phyloP scores from a whole-genome alignment of 2,113 vertebrate species.

The Malurus melanocephalus region DNA sequence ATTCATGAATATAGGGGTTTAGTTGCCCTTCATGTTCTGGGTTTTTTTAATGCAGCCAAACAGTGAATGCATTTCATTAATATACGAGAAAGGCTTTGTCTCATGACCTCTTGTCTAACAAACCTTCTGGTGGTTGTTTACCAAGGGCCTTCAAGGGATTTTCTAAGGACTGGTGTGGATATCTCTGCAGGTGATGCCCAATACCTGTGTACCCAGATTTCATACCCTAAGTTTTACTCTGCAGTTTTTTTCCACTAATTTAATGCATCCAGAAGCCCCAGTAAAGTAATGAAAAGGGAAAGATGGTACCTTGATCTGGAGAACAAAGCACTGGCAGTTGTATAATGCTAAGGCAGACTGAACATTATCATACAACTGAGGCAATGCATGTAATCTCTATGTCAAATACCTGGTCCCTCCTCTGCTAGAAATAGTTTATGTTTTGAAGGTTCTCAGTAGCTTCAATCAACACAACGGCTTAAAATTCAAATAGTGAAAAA shows the following conservation, averaged over 20 bases:
- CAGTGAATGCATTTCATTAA: slow-evolving; percentile 32
- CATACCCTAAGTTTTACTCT: not conserved
- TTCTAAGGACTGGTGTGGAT: not conserved
- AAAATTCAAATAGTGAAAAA: not conserved
- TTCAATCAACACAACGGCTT: not conserved
- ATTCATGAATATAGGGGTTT: not conserved
- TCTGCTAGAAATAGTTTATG: not conserved
- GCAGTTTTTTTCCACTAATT: not conserved
- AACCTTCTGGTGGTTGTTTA: not conserved
- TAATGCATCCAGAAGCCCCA: not conserved
- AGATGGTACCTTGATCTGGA: not conserved
- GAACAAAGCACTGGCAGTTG: not conserved
- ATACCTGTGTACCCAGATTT: not conserved
- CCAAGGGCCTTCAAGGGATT: not conserved
- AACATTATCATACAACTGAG: not conserved
- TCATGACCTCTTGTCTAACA: slow-evolving; percentile 26
- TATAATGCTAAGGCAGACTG: not conserved
- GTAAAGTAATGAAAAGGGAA: not conserved
- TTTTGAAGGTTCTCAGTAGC: not conserved
- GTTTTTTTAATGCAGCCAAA: not conserved
- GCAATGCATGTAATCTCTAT: not conserved
- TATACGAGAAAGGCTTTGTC: not conserved
- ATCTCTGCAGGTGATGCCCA: not conserved
- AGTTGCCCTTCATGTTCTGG: slow-evolving; percentile 24
- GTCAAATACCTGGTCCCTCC: not conserved